Evolutionary conservation across 1,140 invertebrate genomes (phyloP).

Genomic region (Oryctes rhinoceros): DNA sequence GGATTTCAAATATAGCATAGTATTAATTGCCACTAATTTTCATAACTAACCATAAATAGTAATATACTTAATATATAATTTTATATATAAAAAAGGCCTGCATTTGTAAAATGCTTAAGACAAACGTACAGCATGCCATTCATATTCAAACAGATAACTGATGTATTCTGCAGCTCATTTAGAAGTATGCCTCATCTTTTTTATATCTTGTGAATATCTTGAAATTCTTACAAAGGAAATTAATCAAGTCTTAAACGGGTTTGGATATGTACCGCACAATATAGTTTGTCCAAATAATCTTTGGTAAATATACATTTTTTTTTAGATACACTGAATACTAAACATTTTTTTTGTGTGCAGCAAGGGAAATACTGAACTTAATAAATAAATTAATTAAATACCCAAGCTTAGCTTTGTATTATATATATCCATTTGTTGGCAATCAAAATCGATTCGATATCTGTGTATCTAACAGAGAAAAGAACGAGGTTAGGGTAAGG

Average conservation of each 20-base stretch:
- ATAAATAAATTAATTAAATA: too few relatives aligned
- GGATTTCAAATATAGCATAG: background rate
- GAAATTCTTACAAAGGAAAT: background rate
- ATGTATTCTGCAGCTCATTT: too few relatives aligned
- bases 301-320: conserved; percentile 33
- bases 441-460: too few relatives aligned
- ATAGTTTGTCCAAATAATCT: conserved; percentile 17
- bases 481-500: too few relatives aligned
- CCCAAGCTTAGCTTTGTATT: too few relatives aligned
- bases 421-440: too few relatives aligned
- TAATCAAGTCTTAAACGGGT: background rate
- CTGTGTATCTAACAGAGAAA: too few relatives aligned
- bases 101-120: conserved; percentile 17
- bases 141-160: conserved; percentile 19
- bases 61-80: conserved; percentile 24
- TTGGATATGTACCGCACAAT: background rate
- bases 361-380: too few relatives aligned
- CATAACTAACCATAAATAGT: conserved; percentile 2
- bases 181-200: too few relatives aligned
- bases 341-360: background rate
- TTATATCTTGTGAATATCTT: too few relatives aligned
- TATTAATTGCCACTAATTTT: background rate
- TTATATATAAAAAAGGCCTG: conserved; percentile 33
- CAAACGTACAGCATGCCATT: conserved; percentile 7
- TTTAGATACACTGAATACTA: background rate